Evolutionary conservation across 2,888 invertebrate species (phyloP), one percentile per base, ranked within the genome.

Genomic region (Polydrusus cervinus): DNA sequence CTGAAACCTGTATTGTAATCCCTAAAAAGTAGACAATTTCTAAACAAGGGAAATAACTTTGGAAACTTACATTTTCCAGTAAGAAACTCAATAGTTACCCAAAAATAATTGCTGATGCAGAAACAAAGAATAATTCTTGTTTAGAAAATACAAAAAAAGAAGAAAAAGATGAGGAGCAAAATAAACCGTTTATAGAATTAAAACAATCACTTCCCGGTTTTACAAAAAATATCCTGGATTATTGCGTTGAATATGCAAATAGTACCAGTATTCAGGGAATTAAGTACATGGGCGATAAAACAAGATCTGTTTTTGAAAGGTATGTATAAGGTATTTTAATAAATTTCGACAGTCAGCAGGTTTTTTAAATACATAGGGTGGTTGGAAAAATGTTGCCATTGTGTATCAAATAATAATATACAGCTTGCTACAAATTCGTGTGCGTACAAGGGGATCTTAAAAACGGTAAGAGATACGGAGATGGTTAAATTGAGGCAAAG

Each of bases 251-350:
- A 77, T 87, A 83, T 75, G 82, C 84, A 16, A 81, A 81, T 51
- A 84, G 83, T 72, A 86, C 86, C 7, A 85, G 86, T 34, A 83
- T 87, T 10, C 87, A 87, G 78, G 87, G 87, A 0, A 83, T 87
- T 57, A 82, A 85, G 71, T 87, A 87, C 79, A 83, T 87, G 80
- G 86, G 86, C 7, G 87, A 87, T 78, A 82, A 81, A 20, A 82
- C 84, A 13, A 80, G 87, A 69, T 83, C 84, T 3, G 73, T 83
- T 20, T 79, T 84, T 49, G 88, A 88, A 81, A 87, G 84, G 88
- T 86, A 20, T 51, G 18, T 34, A 34, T 9, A 51, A 51, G 8
- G 1, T 34, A 8, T 34, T 34, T 25, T 25, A 3, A 25, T 25
- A 25, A 1, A 25, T 25, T n/a, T n/a, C n/a, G n/a, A n/a, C n/a